Percentiles rank a stretch among this genome's conserved stretches.
These are phyloP conservation scores for Portunus trituberculatus DNA, from an alignment of 1,140 invertebrate genomes.

Conservation along the genomic window DNA sequence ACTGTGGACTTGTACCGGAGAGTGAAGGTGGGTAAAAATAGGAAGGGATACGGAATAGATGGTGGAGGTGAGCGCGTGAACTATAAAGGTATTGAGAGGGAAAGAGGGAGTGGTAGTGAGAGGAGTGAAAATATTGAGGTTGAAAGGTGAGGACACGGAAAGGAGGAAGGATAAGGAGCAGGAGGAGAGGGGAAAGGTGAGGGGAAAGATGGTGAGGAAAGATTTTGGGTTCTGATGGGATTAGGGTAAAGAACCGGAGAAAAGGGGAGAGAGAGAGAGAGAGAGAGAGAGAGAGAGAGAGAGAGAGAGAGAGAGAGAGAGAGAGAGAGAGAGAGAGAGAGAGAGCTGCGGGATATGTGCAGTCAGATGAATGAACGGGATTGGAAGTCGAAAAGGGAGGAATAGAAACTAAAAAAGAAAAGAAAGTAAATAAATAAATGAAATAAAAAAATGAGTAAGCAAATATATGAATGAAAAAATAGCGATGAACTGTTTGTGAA, in stretches of 20 bases:
- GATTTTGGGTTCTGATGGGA: constrained; percentile 14
- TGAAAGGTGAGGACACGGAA: not conserved
- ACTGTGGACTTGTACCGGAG: not conserved
- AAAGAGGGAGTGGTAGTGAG: constrained; percentile 40
- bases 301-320: constrained; percentile 36
- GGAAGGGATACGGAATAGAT: not conserved
- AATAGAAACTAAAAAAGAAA: not conserved
- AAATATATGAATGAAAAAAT: not conserved
- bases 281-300: constrained; percentile 9
- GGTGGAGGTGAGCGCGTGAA: not conserved
- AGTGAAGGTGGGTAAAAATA: too few species aligned
- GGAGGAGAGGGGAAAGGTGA: constrained; percentile 34
- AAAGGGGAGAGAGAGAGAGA: constrained; percentile 32
- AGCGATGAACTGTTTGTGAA: too few species aligned
- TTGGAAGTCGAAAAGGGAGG: not conserved
- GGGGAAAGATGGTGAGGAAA: not conserved
- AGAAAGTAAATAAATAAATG: not conserved
- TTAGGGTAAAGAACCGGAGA: constrained; percentile 33
- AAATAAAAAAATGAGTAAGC: not conserved
- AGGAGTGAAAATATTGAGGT: not conserved
- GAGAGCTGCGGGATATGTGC: not conserved
- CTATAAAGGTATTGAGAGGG: not conserved
- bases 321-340: constrained; percentile 35
- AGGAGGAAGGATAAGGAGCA: not conserved
- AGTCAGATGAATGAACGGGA: not conserved